Base-by-base conservation (phyloP, 2,113 vertebrate genomes). In the Sinocyclocheilus rhinocerous region DNA sequence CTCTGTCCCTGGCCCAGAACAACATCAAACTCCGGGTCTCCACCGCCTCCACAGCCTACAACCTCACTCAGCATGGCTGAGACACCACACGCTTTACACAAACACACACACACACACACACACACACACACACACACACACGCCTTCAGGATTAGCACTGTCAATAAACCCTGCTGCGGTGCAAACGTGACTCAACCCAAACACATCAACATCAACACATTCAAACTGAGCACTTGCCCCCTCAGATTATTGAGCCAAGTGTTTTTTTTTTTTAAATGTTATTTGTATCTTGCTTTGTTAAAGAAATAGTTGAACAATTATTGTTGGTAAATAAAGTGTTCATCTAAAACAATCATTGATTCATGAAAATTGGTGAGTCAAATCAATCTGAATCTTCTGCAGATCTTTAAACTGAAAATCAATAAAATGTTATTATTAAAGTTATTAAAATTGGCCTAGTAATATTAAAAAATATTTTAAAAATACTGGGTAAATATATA, bases 11-110 rank as follows among this genome's bases (percentile, higher is more conserved):
- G 95, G 89, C 94, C 93, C 83, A 99, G 90, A 63, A 93, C 91
- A 15, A 97, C 90, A 39, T 93, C 85, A 20, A 95, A 87, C 79
- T 95, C 91, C 39, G 91, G 33, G 72, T 92, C 90, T 18, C 81
- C 91, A 86, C 92, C 90, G 81, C 89, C 87, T 22, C 90, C 90
- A 80, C 92, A 91, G 0, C 91, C 82, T 77, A 95, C 90, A 84
- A 95, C 69, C 89, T 97, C 95, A 8, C 88, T 82, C 88, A 99
- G 90, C 92, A 98, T 92, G 18, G 96, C 96, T 0, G 91, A 95
- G 85, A 98, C 92, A 0, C 96, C 96, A 63, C 97, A 98, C 0
- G 96, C 98, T 98, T 83, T 10, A 33, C 65, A 36, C 16, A 70
- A 33, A 55, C 76, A 69, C 1, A 11, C 42, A 45, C 85, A 77